phyloP scores from a whole-genome alignment of 2,113 vertebrate species.

The Hymenochirus boettgeri region DNA sequence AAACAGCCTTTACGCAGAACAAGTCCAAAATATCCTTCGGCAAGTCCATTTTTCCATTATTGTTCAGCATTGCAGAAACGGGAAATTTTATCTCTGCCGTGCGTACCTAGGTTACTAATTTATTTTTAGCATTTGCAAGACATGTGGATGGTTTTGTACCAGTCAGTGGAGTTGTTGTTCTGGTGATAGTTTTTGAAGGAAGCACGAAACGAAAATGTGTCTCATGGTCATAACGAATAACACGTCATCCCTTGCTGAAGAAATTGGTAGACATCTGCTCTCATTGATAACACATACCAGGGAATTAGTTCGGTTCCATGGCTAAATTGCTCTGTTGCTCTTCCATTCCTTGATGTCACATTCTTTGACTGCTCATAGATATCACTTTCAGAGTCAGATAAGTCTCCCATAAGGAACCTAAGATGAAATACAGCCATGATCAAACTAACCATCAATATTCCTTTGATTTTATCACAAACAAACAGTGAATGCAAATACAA shows the following conservation, averaged over 20 bases:
- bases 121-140: slow-evolving; percentile 58
- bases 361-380: slow-evolving; percentile 80
- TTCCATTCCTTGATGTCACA: slow-evolving; percentile 65
- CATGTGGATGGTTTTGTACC: slow-evolving; percentile 81
- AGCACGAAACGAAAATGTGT: slow-evolving; percentile 86
- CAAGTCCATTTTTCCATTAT: slow-evolving; percentile 69
- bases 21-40: slow-evolving; percentile 86
- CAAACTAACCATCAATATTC: too few species aligned
- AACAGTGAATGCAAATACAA: too few species aligned
- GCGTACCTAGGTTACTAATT: slow-evolving; percentile 51
- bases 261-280: slow-evolving; percentile 89
- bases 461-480: too few species aligned
- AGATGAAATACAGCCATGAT: too few species aligned
- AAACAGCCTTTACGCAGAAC: slow-evolving; percentile 85
- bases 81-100: slow-evolving; percentile 73
- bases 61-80: slow-evolving; percentile 67
- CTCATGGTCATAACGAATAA: slow-evolving; percentile 93
- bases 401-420: slow-evolving; percentile 85
- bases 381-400: slow-evolving; percentile 84
- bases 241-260: slow-evolving; percentile 88
- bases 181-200: slow-evolving; percentile 86
- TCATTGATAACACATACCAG: slow-evolving; percentile 88
- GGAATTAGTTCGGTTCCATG: slow-evolving; percentile 93
- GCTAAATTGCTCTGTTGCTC: slow-evolving; percentile 77
- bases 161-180: slow-evolving; percentile 93